These are phyloP conservation scores for Protophormia terraenovae DNA, from an alignment of 2,888 invertebrate genomes.

Conservation along the genomic window DNA sequence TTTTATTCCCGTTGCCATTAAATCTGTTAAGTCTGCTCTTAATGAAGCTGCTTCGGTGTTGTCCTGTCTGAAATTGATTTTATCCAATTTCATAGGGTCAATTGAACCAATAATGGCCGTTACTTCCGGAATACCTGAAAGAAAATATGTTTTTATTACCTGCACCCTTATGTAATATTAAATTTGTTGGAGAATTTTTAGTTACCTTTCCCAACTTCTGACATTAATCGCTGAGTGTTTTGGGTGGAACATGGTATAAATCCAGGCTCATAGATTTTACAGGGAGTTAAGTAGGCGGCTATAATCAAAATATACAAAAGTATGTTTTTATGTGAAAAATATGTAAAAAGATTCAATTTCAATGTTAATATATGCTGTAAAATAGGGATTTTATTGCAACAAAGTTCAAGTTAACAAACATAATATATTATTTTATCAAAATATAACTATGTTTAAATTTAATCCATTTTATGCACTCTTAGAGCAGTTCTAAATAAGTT, in stretches of 20 bases:
- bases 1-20: conserved; percentile 85
- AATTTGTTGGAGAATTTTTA: background rate
- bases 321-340: too few relatives aligned
- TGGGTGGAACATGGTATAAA: conserved; percentile 86
- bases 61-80: conserved; percentile 86
- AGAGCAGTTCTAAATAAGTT: too few relatives aligned
- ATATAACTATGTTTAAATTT: too few relatives aligned
- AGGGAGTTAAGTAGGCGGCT: conserved; percentile 86
- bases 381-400: too few relatives aligned
- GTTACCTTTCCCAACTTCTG: conserved; percentile 82
- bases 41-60: conserved; percentile 86
- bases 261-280: conserved; percentile 84
- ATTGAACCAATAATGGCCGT: conserved; percentile 83
- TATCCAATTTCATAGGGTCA: conserved; percentile 85
- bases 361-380: too few relatives aligned
- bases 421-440: too few relatives aligned
- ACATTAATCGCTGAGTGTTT: conserved; percentile 83
- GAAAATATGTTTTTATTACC: background rate
- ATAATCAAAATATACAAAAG: too few relatives aligned
- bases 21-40: conserved; percentile 85
- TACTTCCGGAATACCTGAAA: conserved; percentile 75
- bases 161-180: background rate
- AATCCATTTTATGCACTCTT: too few relatives aligned
- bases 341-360: too few relatives aligned
- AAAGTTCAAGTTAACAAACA: too few relatives aligned